Conservation (phyloP, 2,113 vertebrate species). For the Oncorhynchus nerka region DNA sequence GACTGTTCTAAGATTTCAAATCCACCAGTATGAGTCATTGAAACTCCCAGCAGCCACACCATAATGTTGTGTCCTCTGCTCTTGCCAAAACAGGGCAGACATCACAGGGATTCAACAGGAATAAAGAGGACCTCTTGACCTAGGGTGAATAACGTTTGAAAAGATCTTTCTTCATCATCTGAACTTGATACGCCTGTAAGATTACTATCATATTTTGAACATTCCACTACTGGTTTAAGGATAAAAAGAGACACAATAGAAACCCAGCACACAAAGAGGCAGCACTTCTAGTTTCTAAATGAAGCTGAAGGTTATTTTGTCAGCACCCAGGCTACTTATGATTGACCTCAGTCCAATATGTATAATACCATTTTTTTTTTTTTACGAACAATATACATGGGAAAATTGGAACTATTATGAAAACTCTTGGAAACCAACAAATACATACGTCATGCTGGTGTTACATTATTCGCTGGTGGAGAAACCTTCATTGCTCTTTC, state of each 20-base stretch:
- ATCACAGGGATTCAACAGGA: slow-evolving; percentile 21
- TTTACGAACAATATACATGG: too few relatives aligned
- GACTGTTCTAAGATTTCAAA: slow-evolving; percentile 42
- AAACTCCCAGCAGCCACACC: slow-evolving; percentile 29
- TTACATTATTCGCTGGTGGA: not conserved
- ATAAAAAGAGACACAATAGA: slow-evolving; percentile 60
- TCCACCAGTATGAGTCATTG: slow-evolving; percentile 48
- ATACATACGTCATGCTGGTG: not conserved
- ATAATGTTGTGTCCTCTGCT: slow-evolving; percentile 28
- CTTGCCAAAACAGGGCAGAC: slow-evolving; percentile 22
- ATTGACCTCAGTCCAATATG: not conserved
- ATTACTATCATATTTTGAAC: slow-evolving; percentile 51
- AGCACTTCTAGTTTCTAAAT: slow-evolving; percentile 32
- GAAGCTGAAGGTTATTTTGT: slow-evolving; percentile 26
- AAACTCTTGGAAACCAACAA: not conserved
- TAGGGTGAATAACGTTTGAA: slow-evolving; percentile 41
- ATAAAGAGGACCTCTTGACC: slow-evolving; percentile 15
- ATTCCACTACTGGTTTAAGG: slow-evolving; percentile 38
- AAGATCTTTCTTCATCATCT: slow-evolving; percentile 45
- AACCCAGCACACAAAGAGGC: slow-evolving; percentile 37
- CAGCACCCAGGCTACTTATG: not conserved
- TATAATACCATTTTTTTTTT: not conserved
- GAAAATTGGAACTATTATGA: too few relatives aligned
- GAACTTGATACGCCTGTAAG: slow-evolving; percentile 41
- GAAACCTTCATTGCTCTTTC: not conserved